Evolutionary conservation across 2,888 invertebrate genomes (phyloP), one percentile per base, ranked within the genome.

Genomic region (Conus canariensis): DNA sequence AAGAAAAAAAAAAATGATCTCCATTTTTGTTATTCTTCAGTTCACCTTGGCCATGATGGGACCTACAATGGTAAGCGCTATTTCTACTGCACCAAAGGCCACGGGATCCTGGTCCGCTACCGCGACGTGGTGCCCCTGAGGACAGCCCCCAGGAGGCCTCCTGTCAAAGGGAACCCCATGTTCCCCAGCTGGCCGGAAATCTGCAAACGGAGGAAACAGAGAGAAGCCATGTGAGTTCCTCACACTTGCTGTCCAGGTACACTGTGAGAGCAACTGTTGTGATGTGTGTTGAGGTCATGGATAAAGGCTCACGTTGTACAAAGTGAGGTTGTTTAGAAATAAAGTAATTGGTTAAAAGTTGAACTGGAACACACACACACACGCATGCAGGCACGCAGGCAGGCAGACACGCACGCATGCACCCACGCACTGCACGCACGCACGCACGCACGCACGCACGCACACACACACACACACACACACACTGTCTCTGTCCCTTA

Each of bases 141-240:
- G 64, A 91, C 92, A 19, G 90, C 94, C 19, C 93, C 93, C 12
- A 93, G 92, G 88, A 91, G 93, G 19, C 95, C 95, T 58, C 94
- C 95, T 14, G 22, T 95, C 10, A 89, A 83, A 67, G 95, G 95
- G 19, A 96, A 96, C 90, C 91, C 92, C 80, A 96, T 96, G 95
- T 96, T 95, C 91, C 95, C 95, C 10, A 95, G 95, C 92, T 96
- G 94, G 93, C 93, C 94, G n/a, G 94, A 95, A 82, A 94, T 96
- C 16, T 93, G 93, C 87, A 93, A 93, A 88, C 90, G 93, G 86
- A 91, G 95, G 85, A 94, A 93, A 91, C 93, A 94, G 88, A 91
- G 95, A 90, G 93, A 94, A 91, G 91, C 92, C 90, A 94, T 94
- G 95, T 95, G 91, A 93, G 91, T 25, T 59, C 56, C 8, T 82